A percentile compares a stretch with the other conserved stretches of the same genome.
phyloP scores from a whole-genome alignment of 2,888 invertebrate genomes.

The Ypsolopha scabrella region DNA sequence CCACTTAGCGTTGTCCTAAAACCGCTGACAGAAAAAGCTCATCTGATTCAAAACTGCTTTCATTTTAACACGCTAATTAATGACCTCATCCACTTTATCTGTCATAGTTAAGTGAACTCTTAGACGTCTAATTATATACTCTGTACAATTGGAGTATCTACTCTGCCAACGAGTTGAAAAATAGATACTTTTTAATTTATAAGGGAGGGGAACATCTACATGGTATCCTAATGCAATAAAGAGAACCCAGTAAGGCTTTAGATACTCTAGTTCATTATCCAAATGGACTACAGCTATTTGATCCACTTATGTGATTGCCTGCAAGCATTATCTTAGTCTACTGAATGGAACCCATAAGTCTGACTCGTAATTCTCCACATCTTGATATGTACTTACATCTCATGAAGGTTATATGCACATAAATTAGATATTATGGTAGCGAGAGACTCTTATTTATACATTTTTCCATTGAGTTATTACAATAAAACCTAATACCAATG shows the following conservation, averaged over 20 bases:
- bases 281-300: slow-evolving; percentile 70
- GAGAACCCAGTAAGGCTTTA: slow-evolving; percentile 30
- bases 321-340: slow-evolving; percentile 65
- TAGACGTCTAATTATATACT: no score
- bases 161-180: not conserved
- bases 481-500: no score
- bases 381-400: slow-evolving; percentile 15
- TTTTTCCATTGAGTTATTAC: no score
- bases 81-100: not conserved
- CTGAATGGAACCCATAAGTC: slow-evolving; percentile 66
- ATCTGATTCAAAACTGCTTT: no score
- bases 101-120: not conserved
- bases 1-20: no score
- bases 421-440: slow-evolving; percentile 20
- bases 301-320: slow-evolving; percentile 71
- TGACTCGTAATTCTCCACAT: slow-evolving; percentile 56
- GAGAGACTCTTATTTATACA: no score
- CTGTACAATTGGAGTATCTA: not conserved
- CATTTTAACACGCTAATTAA: no score
- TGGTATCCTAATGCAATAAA: slow-evolving; percentile 9
- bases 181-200: not conserved
- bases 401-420: slow-evolving; percentile 25
- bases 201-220: not conserved
- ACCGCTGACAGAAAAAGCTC: no score
- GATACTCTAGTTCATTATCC: slow-evolving; percentile 66